phyloP scores from a whole-genome alignment of 2,113 vertebrate genomes.

The Siniperca knerii region DNA sequence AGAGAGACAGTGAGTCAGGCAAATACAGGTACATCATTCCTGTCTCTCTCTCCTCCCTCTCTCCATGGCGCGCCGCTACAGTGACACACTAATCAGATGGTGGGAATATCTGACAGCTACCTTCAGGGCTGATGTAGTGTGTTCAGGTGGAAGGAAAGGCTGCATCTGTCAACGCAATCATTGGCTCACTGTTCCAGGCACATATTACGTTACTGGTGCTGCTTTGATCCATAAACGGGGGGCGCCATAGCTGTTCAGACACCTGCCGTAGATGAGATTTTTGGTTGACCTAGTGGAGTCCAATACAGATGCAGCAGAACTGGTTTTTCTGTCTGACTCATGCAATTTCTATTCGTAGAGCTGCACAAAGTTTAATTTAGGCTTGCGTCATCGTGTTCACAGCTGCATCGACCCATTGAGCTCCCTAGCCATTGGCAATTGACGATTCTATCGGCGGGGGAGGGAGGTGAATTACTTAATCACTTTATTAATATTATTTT shows the following conservation, averaged over 20 bases:
- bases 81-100: constrained; percentile 72
- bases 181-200: constrained; percentile 36
- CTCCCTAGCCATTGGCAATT: too few species aligned
- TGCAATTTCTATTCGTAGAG: neutral
- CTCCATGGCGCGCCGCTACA: constrained; percentile 16
- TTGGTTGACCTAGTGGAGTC: constrained; percentile 30
- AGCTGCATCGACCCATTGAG: too few species aligned
- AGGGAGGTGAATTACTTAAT: too few species aligned
- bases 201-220: constrained; percentile 42
- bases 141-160: constrained; percentile 74
- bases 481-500: too few species aligned
- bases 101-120: constrained; percentile 66
- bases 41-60: constrained; percentile 26
- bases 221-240: constrained; percentile 51
- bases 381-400: too few species aligned
- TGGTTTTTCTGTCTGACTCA: neutral
- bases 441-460: too few species aligned
- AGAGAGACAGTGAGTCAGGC: constrained; percentile 62
- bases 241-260: constrained; percentile 25
- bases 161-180: constrained; percentile 69
- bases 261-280: constrained; percentile 39
- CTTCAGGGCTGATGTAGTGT: constrained; percentile 77
- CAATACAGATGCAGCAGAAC: constrained; percentile 19
- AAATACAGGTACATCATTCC: constrained; percentile 56
- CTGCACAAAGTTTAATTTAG: neutral